Conservation (phyloP, 2,113 vertebrate genomes). For the Nothocercus nigrocapillus region DNA sequence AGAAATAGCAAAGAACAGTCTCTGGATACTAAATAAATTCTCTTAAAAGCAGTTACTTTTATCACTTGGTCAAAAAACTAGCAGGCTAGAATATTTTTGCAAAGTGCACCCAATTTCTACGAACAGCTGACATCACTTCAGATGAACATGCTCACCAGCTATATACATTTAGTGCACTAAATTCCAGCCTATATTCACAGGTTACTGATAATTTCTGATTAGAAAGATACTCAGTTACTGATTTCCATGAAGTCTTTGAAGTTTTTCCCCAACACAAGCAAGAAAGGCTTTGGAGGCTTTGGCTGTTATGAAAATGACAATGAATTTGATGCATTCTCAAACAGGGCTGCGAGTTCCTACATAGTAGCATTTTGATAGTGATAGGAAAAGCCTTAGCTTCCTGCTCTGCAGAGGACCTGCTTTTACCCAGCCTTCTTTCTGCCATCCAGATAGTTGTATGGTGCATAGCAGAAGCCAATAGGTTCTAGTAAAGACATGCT, state of each 20-base stretch:
- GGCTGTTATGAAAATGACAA: rapidly evolving
- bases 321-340: rapidly evolving
- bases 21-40: neutral
- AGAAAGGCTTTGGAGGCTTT: neutral
- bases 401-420: neutral
- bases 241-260: neutral
- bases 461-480: neutral
- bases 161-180: neutral
- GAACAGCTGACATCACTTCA: neutral
- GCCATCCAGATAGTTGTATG: rapidly evolving
- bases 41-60: neutral
- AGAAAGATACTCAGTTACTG: neutral
- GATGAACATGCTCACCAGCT: neutral
- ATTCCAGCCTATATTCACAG: neutral
- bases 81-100: neutral
- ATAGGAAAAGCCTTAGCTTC: neutral
- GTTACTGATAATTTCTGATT: neutral
- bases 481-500: neutral
- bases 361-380: neutral
- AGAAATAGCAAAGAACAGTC: neutral
- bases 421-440: neutral
- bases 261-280: neutral
- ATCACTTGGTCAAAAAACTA: neutral
- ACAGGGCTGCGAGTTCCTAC: neutral
- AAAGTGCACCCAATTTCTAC: neutral